Evolutionary conservation across 2,888 invertebrate species (phyloP).

Genomic region (Myopa testacea): DNA sequence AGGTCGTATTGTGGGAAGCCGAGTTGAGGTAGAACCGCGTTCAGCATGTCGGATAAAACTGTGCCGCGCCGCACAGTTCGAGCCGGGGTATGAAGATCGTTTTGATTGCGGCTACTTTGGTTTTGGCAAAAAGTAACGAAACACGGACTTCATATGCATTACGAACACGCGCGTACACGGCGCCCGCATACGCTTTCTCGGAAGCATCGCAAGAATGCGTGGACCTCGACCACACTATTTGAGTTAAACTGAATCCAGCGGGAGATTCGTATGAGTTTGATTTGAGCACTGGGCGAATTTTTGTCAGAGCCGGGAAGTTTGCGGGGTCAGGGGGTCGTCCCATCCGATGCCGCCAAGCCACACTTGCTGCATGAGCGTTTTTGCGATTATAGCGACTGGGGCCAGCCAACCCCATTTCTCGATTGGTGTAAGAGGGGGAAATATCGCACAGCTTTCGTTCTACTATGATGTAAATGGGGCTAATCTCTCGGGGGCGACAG

Average conservation of each 20-base stretch:
- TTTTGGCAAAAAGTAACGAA: constrained; percentile 35
- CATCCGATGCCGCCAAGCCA: constrained; percentile 41
- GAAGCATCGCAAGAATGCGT: too few relatives aligned
- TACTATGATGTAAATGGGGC: neutral
- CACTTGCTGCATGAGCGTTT: constrained; percentile 46
- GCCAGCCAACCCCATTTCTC: too few relatives aligned
- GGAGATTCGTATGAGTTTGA: too few relatives aligned
- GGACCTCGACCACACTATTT: too few relatives aligned
- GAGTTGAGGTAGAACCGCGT: too few relatives aligned
- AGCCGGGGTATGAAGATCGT: constrained; percentile 36
- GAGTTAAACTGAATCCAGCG: too few relatives aligned
- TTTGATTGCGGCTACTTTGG: constrained; percentile 38
- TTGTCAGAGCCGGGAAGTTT: neutral
- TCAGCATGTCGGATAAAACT: too few relatives aligned
- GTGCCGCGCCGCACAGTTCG: too few relatives aligned
- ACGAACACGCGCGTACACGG: constrained; percentile 26
- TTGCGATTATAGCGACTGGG: too few relatives aligned
- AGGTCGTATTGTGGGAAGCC: too few relatives aligned
- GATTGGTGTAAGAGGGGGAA: constrained; percentile 24
- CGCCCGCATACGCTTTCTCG: too few relatives aligned
- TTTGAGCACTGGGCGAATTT: too few relatives aligned
- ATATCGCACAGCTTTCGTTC: neutral
- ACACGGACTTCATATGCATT: neutral
- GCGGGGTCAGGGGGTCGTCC: constrained; percentile 29
- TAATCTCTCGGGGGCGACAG: constrained; percentile 21